A percentile compares a stretch with the other conserved stretches of the same genome.
phyloP scores from a whole-genome alignment of 2,113 vertebrate species.

The Cyanistes caeruleus region DNA sequence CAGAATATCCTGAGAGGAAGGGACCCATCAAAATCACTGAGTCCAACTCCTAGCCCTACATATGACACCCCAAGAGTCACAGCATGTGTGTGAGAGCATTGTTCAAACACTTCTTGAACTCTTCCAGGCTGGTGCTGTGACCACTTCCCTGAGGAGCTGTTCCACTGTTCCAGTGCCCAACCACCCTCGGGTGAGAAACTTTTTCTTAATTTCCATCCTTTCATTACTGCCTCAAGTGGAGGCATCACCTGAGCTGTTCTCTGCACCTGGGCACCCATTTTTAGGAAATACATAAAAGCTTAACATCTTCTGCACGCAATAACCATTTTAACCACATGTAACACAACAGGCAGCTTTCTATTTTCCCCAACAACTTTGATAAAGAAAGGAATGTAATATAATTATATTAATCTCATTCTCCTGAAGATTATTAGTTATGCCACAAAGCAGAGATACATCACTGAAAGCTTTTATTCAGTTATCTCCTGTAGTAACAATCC shows the following conservation, averaged over 20 bases:
- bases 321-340: not conserved
- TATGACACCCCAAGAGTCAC: accelerated
- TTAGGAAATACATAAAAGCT: not conserved
- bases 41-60: not conserved
- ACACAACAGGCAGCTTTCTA: not conserved
- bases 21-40: not conserved
- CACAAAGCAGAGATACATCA: not conserved
- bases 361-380: not conserved
- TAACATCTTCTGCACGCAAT: not conserved
- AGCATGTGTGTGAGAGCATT: accelerated
- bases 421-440: not conserved
- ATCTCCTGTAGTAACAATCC: not conserved
- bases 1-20: not conserved
- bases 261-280: not conserved
- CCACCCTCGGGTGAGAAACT: accelerated
- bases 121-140: not conserved
- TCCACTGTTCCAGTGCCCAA: too few relatives aligned
- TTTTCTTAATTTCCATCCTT: not conserved
- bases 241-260: not conserved
- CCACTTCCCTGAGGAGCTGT: too few relatives aligned
- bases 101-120: not conserved
- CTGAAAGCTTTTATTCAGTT: not conserved
- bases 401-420: not conserved
- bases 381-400: not conserved
- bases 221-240: not conserved